Evolutionary conservation across 2,888 invertebrate species (phyloP), one percentile per base, ranked within the genome.

Genomic region (Tipula confusa): DNA sequence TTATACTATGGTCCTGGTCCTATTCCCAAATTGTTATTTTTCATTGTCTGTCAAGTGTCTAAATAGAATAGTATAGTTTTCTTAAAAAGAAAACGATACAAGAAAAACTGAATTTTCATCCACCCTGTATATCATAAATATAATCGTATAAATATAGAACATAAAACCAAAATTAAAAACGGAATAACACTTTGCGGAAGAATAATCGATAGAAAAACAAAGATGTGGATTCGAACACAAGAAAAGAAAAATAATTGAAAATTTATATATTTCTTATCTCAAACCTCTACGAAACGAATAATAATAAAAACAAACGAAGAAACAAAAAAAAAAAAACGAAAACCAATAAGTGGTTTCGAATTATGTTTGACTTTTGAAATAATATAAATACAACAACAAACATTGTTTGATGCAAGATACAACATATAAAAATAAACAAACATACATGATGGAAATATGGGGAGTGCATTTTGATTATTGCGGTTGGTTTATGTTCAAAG

Each of bases 181-280:
- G 64, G 11, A 64, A 64, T 64, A 64, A 64, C 64, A 64, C 64
- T 64, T 64, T 24, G 64, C 64, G 64, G 64, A 64, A 64, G 64
- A 64, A 64, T 64, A 64, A 64, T 64, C 18, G 64, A 64, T 24
- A 64, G 64, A 48, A 48, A 48, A 48, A n/a, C n/a, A n/a, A n/a
- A n/a, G n/a, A 48, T 48, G 48, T 48, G 18, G 48, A 48, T 48
- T 18, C 18, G 48, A 48, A 48, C 38, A 38, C 4, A 48, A 18
- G 48, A 24, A n/a, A 64, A 64, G 24, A 24, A 64, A 64, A 64
- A 64, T 24, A 64, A 64, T 64, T 64, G 64, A 64, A 64, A 64
- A 64, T 9, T 33, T 1, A n/a, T 24, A 48, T 48, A 38, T 48
- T 48, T 48, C 24, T 24, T 64, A 64, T 64, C 24, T 64, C 9